Percentiles rank a stretch among this genome's conserved stretches.
These are phyloP conservation scores for Bombycilla garrulus DNA, from an alignment of 2,113 vertebrate genomes.

Conservation along the genomic window DNA sequence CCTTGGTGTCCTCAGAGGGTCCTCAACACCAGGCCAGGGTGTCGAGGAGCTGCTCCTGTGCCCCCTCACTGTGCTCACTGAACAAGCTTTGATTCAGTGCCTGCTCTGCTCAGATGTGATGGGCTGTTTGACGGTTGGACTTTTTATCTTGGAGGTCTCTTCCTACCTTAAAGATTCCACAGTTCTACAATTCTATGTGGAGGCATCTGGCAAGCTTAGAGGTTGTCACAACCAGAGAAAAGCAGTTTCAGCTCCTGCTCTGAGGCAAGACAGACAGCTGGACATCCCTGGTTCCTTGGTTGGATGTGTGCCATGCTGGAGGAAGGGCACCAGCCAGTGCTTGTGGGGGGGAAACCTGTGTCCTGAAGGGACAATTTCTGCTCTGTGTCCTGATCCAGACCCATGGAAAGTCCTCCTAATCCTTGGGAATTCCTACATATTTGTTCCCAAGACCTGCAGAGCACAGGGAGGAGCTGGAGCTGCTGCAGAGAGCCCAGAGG, in stretches of 20 bases:
- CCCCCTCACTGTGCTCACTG: not conserved
- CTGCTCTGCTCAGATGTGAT: not conserved
- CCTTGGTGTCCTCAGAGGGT: not conserved
- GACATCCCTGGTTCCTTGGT: not conserved
- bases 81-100: not conserved
- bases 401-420: not conserved
- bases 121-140: not conserved
- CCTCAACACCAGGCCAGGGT: not conserved
- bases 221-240: not conserved
- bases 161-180: not conserved
- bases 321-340: not conserved
- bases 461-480: not conserved
- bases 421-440: not conserved
- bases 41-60: not conserved
- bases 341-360: not conserved
- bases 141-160: not conserved
- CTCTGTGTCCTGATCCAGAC: not conserved
- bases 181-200: rapidly evolving
- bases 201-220: not conserved
- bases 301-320: not conserved
- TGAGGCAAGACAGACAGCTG: rapidly evolving
- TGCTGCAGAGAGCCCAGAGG: not conserved
- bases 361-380: not conserved
- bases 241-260: not conserved
- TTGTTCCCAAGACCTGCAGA: not conserved